Conservation (phyloP, 1,140 invertebrate species). For the Acromyrmex charruanus region DNA sequence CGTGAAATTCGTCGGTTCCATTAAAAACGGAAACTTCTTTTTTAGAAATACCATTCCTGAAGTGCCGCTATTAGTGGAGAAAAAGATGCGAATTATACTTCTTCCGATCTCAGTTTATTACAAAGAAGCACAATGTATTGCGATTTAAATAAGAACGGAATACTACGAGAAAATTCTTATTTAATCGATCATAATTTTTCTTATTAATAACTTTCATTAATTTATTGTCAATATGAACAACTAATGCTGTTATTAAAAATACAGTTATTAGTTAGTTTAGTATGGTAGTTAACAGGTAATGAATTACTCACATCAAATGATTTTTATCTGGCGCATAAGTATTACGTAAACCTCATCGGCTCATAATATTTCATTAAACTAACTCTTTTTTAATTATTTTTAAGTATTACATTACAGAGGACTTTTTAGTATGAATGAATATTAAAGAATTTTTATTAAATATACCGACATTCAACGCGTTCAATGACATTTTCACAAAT, state of each 20-base stretch:
- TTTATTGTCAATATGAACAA: neutral
- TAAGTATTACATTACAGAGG: too few species aligned
- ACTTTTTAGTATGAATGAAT: neutral
- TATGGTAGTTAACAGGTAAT: neutral
- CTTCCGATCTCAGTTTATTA: neutral
- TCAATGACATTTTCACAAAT: neutral
- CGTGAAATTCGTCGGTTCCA: constrained; percentile 78
- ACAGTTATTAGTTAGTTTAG: neutral
- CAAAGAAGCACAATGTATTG: neutral
- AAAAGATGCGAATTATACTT: constrained; percentile 34
- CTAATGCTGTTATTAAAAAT: neutral
- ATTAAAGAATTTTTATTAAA: neutral
- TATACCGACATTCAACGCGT: neutral
- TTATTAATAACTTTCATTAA: neutral
- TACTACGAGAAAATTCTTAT: neutral
- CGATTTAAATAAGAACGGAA: constrained; percentile 20
- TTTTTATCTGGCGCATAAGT: neutral
- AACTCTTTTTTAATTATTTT: neutral
- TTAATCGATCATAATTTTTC: neutral
- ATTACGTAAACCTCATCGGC: neutral
- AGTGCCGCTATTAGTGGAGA: constrained; percentile 29
- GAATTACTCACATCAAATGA: neutral
- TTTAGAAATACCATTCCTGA: constrained; percentile 66
- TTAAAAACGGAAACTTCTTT: constrained; percentile 66
- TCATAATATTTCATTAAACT: neutral